These are phyloP conservation scores for Caenorhabditis sulstoni DNA, from an alignment of 2,888 invertebrate genomes.

Conservation along the genomic window DNA sequence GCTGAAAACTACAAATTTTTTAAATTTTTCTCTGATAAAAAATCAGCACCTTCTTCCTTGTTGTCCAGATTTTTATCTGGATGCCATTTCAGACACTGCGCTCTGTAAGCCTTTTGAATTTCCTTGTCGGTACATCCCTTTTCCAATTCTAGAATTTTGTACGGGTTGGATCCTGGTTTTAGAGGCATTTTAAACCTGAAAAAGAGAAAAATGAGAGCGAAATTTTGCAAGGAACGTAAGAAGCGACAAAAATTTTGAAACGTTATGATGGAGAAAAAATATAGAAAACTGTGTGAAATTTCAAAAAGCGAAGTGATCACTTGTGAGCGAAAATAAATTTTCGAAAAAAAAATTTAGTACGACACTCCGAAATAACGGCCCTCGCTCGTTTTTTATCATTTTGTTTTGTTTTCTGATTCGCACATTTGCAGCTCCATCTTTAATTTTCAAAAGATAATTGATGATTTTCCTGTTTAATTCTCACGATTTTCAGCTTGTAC, in stretches of 20 bases:
- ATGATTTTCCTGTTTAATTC: neutral
- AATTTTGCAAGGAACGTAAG: no score
- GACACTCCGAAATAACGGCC: constrained; percentile 33
- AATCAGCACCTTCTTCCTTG: constrained; percentile 69
- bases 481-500: constrained; percentile 37
- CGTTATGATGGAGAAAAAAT: no score
- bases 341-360: constrained; percentile 5
- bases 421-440: no score
- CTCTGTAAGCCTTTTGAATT: constrained; percentile 69
- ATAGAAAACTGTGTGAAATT: neutral
- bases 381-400: constrained; percentile 24
- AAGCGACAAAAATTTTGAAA: no score
- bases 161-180: constrained; percentile 62
- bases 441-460: no score
- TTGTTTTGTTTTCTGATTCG: neutral
- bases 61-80: constrained; percentile 72
- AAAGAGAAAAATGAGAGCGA: no score
- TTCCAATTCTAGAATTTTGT: constrained; percentile 64
- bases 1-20: constrained; percentile 50
- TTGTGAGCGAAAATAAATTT: no score
- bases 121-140: constrained; percentile 68
- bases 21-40: no score
- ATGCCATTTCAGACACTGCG: constrained; percentile 73
- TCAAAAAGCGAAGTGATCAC: no score
- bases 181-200: constrained; percentile 41